Evolutionary conservation across 2,888 invertebrate genomes (phyloP).

Genomic region (Trissonchulus sp.): DNA sequence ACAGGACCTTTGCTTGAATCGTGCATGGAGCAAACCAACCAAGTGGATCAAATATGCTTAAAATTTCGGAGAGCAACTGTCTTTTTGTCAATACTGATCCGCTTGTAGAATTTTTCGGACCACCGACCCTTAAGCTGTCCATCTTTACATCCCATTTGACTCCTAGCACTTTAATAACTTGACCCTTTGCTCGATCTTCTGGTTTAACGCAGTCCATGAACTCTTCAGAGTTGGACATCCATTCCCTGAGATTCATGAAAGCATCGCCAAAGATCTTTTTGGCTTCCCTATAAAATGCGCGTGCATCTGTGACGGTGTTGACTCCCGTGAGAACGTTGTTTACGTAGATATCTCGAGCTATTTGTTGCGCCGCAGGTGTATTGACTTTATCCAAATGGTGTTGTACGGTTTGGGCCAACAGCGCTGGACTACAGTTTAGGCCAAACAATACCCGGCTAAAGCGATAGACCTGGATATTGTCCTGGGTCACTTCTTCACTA

Average conservation of each 20-base stretch:
- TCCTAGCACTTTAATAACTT: constrained; percentile 15
- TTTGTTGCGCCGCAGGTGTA: not conserved
- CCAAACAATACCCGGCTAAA: not conserved
- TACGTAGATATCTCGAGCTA: constrained; percentile 34
- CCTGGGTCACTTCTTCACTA: not conserved
- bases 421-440: constrained; percentile 19
- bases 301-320: constrained; percentile 24
- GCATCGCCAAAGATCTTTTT: constrained; percentile 33
- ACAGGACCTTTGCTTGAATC: constrained; percentile 37
- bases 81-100: constrained; percentile 30
- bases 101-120: constrained; percentile 5
- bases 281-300: constrained; percentile 11
- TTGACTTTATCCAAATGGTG: not conserved
- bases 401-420: constrained; percentile 9
- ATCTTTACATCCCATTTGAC: constrained; percentile 15
- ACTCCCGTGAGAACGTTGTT: constrained; percentile 32
- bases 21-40: constrained; percentile 35
- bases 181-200: not conserved
- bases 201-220: not conserved
- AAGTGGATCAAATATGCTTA: constrained; percentile 38
- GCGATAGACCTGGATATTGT: not conserved
- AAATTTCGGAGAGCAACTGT: constrained; percentile 33
- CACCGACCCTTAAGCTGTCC: constrained; percentile 2
- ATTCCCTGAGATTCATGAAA: constrained; percentile 29
- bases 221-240: not conserved